A percentile compares a stretch with the other conserved stretches of the same genome.
Evolutionary conservation across 2,797 vertebrate genomes (phyloP).

Genomic region (Phalloptychus januarius): DNA sequence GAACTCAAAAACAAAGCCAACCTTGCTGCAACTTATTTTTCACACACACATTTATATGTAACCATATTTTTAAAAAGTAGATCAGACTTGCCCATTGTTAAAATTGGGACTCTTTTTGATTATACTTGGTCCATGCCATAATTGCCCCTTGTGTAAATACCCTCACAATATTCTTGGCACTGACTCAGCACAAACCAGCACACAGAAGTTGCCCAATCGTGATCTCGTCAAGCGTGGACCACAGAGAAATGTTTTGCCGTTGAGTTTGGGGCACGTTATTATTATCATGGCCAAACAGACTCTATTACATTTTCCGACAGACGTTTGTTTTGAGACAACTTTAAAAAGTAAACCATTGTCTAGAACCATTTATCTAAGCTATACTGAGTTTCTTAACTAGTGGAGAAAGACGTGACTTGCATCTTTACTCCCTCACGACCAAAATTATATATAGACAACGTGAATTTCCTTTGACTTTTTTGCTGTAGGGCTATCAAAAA

Average conservation of each 20-base stretch:
- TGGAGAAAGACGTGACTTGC: neutral
- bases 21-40: neutral
- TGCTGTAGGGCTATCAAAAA: neutral
- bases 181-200: neutral
- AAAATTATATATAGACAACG: neutral
- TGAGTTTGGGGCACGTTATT: neutral
- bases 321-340: neutral
- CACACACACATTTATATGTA: no score
- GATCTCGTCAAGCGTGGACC: neutral
- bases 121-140: neutral
- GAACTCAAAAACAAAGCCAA: neutral
- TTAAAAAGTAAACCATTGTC: neutral
- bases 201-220: neutral
- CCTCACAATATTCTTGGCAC: neutral
- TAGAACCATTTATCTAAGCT: neutral
- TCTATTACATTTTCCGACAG: neutral
- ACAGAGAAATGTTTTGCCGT: neutral
- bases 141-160: neutral
- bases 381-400: neutral
- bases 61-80: neutral
- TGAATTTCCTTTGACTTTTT: neutral
- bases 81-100: neutral
- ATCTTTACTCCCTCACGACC: neutral
- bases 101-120: neutral
- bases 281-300: neutral